phyloP scores from a whole-genome alignment of 2,888 invertebrate genomes.

The Spialia ferax region DNA sequence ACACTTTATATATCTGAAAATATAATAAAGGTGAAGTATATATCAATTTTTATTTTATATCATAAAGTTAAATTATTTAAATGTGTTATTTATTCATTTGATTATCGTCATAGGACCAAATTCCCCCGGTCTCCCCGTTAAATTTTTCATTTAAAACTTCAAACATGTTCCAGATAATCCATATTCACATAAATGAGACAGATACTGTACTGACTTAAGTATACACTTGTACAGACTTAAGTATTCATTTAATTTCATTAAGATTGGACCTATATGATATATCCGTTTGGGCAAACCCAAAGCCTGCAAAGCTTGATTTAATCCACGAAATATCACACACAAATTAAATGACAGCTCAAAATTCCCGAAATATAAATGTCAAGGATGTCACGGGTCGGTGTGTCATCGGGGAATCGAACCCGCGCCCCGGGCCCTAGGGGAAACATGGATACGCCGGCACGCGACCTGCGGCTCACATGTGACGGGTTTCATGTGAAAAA shows the following conservation, averaged over 20 bases:
- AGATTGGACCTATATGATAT: no score
- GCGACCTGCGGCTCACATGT: constrained; percentile 47
- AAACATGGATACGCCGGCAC: constrained; percentile 66
- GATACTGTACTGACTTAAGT: no score
- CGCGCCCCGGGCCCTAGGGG: constrained; percentile 65
- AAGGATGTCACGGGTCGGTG: constrained; percentile 46
- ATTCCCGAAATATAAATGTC: constrained; percentile 15
- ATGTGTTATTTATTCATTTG: not conserved
- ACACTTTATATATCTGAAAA: not conserved
- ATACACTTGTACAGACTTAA: no score
- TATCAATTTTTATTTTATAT: no score
- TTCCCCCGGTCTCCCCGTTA: not conserved
- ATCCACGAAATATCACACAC: not conserved
- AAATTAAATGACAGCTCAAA: constrained; percentile 4
- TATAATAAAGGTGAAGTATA: not conserved
- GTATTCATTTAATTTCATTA: no score
- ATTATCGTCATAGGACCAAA: not conserved
- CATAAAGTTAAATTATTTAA: no score
- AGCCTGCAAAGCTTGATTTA: no score
- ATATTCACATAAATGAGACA: no score
- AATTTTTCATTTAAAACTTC: no score
- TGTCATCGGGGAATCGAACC: constrained; percentile 54
- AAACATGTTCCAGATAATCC: no score
- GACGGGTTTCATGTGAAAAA: constrained; percentile 34
- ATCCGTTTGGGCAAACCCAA: no score